These are phyloP conservation scores for Mya arenaria DNA, from an alignment of 1,140 invertebrate genomes.

Conservation along the genomic window DNA sequence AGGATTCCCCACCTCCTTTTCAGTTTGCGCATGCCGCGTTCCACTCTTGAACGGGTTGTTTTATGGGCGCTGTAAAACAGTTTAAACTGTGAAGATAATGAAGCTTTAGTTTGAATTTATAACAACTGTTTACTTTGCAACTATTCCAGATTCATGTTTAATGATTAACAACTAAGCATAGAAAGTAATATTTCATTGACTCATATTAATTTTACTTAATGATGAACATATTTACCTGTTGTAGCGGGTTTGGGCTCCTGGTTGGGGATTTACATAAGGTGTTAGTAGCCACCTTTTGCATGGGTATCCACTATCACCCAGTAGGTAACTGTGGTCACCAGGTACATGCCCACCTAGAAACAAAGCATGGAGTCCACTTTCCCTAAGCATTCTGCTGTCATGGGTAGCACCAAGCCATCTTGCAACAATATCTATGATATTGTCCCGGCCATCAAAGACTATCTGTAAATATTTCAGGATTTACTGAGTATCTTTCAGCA, in stretches of 20 bases:
- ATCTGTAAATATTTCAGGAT: not conserved
- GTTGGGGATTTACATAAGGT: slow-evolving; percentile 41
- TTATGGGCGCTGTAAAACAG: slow-evolving; percentile 29
- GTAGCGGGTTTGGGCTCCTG: not conserved
- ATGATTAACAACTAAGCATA: not conserved
- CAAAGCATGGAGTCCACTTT: slow-evolving; percentile 7
- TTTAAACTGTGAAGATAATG: no score
- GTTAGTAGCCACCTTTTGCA: slow-evolving; percentile 53
- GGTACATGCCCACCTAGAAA: not conserved
- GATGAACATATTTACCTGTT: not conserved
- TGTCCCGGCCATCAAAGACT: slow-evolving; percentile 3
- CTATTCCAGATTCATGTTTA: not conserved
- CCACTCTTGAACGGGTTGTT: slow-evolving; percentile 13
- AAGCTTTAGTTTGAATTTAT: not conserved
- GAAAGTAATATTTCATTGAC: not conserved
- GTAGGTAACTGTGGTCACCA: not conserved
- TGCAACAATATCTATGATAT: not conserved
- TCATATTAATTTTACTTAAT: no score
- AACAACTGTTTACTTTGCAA: not conserved
- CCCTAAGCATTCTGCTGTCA: slow-evolving; percentile 4
- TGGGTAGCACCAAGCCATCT: slow-evolving; percentile 8
- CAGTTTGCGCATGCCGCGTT: slow-evolving; percentile 27
- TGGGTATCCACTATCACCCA: slow-evolving; percentile 60
- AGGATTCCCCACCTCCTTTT: slow-evolving; percentile 33
- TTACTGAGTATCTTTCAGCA: not conserved